Conservation (phyloP, 2,888 invertebrate genomes). For the Busseola fusca region DNA sequence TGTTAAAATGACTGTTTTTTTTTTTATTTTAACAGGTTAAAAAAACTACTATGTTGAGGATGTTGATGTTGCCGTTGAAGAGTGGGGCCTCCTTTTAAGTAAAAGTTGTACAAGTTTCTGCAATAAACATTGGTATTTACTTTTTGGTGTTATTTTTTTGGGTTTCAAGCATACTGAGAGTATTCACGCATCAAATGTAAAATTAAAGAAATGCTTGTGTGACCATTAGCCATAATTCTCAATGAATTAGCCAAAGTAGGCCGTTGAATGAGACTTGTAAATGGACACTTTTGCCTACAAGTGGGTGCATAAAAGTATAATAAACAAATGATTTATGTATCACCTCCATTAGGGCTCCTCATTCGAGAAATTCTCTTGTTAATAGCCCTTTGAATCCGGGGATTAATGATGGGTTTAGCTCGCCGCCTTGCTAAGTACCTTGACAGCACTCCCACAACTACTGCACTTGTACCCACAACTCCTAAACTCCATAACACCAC, state of each 20-base stretch:
- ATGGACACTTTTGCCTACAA: background rate
- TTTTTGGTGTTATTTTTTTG: background rate
- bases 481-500: slow-evolving; percentile 92
- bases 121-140: no score
- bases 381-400: slow-evolving; percentile 87
- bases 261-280: background rate
- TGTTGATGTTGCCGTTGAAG: no score
- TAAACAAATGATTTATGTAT: background rate
- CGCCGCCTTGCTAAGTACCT: slow-evolving; percentile 93
- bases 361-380: slow-evolving; percentile 90
- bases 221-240: background rate
- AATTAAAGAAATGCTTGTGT: background rate
- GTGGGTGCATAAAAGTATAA: background rate
- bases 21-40: background rate
- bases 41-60: background rate
- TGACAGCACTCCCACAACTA: slow-evolving; percentile 94
- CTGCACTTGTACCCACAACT: slow-evolving; percentile 91
- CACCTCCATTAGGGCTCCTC: slow-evolving; percentile 92
- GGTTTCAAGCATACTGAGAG: background rate
- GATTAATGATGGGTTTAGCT: slow-evolving; percentile 90
- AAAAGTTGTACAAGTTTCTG: no score
- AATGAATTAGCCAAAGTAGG: background rate
- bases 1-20: background rate
- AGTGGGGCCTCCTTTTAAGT: no score
- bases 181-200: background rate